These are phyloP conservation scores for Phyllostomus hastatus DNA, from an alignment of 2,113 vertebrate species.

Conservation along the genomic window DNA sequence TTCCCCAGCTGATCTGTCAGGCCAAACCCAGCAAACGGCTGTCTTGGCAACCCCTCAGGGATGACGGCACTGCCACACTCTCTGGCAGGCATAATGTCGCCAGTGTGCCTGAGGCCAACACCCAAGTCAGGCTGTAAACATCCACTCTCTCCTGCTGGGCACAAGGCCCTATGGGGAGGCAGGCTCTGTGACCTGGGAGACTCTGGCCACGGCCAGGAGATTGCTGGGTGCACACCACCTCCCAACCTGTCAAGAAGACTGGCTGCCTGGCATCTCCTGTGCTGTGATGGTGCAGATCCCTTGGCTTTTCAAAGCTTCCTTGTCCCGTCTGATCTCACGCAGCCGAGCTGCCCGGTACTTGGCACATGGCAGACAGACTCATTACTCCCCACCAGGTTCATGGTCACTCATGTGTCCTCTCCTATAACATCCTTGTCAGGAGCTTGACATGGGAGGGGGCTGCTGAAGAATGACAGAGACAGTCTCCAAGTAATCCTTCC, in stretches of 20 bases:
- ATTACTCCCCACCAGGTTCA: neutral
- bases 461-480: neutral
- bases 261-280: neutral
- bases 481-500: neutral
- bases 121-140: slow-evolving; percentile 38
- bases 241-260: neutral
- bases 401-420: neutral
- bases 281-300: neutral
- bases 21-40: slow-evolving; percentile 29
- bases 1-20: slow-evolving; percentile 16
- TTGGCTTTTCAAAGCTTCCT: neutral
- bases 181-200: slow-evolving; percentile 5
- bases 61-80: slow-evolving; percentile 38
- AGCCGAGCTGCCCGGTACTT: slow-evolving; percentile 2
- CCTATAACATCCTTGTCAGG: neutral
- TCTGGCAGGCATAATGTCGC: slow-evolving; percentile 59
- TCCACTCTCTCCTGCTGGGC: slow-evolving; percentile 25
- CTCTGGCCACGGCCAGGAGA: neutral
- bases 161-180: neutral
- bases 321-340: neutral
- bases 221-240: neutral
- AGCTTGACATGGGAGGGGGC: neutral
- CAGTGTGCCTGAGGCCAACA: slow-evolving; percentile 56
- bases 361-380: neutral
- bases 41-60: slow-evolving; percentile 60